Evolutionary conservation across 2,888 invertebrate species (phyloP), one percentile per base, ranked within the genome.

Genomic region (Spodoptera littoralis): DNA sequence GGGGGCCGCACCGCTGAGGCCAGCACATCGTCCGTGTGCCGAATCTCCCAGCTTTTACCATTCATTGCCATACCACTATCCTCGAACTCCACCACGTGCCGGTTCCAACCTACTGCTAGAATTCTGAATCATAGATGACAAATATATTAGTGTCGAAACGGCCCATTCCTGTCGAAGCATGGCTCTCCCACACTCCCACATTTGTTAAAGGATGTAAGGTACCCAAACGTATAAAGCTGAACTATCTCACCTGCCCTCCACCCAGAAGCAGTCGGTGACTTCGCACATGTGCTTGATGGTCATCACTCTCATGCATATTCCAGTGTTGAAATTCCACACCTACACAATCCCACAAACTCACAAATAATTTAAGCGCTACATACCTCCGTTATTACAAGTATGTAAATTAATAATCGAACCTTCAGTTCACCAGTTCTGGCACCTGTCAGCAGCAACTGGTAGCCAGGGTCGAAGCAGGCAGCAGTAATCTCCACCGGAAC

Each of bases 261-360:
- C 93, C 96, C 96, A 96, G 77, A 96, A 95, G 49, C 96, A 95
- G 47, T 88, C 89, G 6, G 95, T 95, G 1, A 95, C 95, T 79
- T 95, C 96, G 86, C 95, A 95, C 82, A 95, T 95, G 61, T 94
- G 90, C 71, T 96, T 96, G 22, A 96, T 96, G 36, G 91, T 88
- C 96, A 98, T 96, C 59, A 96, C 96, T 70, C 97, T 92, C 67
- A 97, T 86, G 79, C 97, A 97, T 8, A 96, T 95, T 0, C 97
- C 97, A 27, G 97, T 97, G 84, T 97, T 97, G 83, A 98, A 98
- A 88, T 98, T 97, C 98, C 98, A 98, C 42, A 98, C 95, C 93
- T 96, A 89, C 27, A 11, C 42, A 56, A 53, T 6, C 22, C 5
- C 44, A 6, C 27, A 41, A 24, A 42, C 42, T 48, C n/a, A 13